Evolutionary conservation across 2,797 vertebrate genomes (phyloP).

Genomic region (Enteromius anoplus): DNA sequence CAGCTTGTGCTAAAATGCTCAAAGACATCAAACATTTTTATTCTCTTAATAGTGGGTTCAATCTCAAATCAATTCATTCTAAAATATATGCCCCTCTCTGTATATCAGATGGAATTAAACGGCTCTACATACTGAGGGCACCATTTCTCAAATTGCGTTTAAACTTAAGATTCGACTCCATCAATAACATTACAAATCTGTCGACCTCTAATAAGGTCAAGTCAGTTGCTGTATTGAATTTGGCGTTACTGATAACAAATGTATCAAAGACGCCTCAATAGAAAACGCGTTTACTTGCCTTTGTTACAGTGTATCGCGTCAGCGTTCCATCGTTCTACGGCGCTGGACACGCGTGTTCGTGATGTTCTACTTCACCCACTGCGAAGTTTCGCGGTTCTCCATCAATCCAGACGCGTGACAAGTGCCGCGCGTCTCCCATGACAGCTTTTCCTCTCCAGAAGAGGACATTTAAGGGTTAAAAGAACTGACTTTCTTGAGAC

Average conservation of each 20-base stretch:
- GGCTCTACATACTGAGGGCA: neutral
- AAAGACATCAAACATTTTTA: neutral
- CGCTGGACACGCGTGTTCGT: conserved; percentile 21
- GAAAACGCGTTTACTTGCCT: conserved; percentile 50
- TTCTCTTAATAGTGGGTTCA: neutral
- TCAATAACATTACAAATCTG: neutral
- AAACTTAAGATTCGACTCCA: conserved; percentile 15
- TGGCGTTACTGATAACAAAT: neutral
- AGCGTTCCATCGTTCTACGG: conserved; percentile 26
- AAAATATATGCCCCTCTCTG: neutral
- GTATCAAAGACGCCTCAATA: neutral
- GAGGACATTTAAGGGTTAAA: conserved; percentile 10
- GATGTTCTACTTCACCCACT: conserved; percentile 17
- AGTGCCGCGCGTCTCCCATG: conserved; percentile 35
- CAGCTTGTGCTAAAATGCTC: neutral
- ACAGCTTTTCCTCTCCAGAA: neutral
- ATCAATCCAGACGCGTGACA: conserved; percentile 40
- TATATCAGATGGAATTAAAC: neutral
- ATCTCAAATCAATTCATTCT: neutral
- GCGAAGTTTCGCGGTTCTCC: conserved; percentile 37
- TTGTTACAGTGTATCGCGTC: conserved; percentile 24
- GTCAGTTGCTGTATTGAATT: neutral
- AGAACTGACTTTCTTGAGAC: neutral
- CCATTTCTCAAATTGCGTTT: neutral
- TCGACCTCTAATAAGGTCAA: conserved; percentile 47